Evolutionary conservation across 2,888 invertebrate species (phyloP), one percentile per base, ranked within the genome.

Genomic region (Drosophila cognata): DNA sequence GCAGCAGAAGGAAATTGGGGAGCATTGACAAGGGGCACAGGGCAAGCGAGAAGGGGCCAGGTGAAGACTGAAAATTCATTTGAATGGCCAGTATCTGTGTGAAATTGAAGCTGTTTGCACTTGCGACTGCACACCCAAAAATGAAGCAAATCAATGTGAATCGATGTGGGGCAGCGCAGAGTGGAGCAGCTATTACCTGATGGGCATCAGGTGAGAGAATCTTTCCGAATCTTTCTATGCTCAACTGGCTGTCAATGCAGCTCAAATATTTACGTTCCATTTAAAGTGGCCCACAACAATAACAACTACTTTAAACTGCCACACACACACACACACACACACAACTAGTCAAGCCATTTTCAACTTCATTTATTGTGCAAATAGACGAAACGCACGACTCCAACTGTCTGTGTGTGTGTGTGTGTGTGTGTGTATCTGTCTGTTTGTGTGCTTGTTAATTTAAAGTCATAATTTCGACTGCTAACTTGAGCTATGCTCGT

Each of bases 251-350:
- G 64, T 66, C 71, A 80, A 88, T 77, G 84, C 81, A 79, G 70
- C 75, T 88, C 84, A 89, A 81, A 88, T 88, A 89, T 88, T 88
- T 88, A 89, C 90, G 80, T 85, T 88, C 79, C 86, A 89, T 89
- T 87, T 83, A 69, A 87, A 89, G 85, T 81, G 82, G 76, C 72
- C 59, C 66, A 59, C 58, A 67, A 64, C 66, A 70, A 38, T 43
- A 48, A 53, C 57, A 25, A 11, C 28, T 36, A 46, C 64, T 61
- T 61, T 46, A 8, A 52, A 59, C 48, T 25, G 46, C n/a, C 55
- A 29, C 18, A 33, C 36, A 38, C 31, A 35, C 28, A 36, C 13
- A 58, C 16, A 46, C 8, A 57, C 11, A 58, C 38, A 46, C 28
- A 28, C 18, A 38, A 52, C 59, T 65, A 66, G 35, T 53, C 53